Base-by-base conservation (phyloP, 2,888 invertebrate genomes). In the Ctenicera cuprea region DNA sequence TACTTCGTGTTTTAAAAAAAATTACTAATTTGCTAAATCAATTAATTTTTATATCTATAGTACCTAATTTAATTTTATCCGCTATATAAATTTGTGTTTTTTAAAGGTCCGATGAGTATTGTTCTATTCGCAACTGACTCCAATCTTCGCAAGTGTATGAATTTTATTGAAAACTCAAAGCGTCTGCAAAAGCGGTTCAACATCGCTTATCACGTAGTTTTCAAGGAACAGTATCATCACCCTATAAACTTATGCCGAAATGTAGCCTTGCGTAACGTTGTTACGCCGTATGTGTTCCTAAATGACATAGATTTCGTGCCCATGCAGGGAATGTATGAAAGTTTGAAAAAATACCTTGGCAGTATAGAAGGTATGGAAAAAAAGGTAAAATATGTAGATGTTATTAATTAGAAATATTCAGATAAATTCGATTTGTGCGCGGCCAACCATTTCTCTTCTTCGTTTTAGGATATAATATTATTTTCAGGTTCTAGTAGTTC, bases 261-360 rank as follows among this genome's bases (percentile, higher is more conserved):
- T 85, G 93, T 95, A 3, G 97, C 96, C 0, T 87, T 96, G 76
- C 90, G 92, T 64, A 92, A 96, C 84, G 93, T 94, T 45, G 91
- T 91, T 76, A 95, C 96, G 0, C 93, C 94, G 0, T 96, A 92
- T 85, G 93, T 96, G 78, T 96, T 97, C 85, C 90, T 97, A 22
- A 92, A 95, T 79, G 97, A 97, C 86, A 94, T 95, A 8, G 97
- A 97, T 87, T 97, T 97, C 84, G 89, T 97, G 54, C 96, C 97
- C 0, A 95, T 95, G 92, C 89, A 89, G 81, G 93, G 93, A 0
- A 88, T 97, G 26, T 95, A 96, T 86, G 89, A 92, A 48, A 92
- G 92, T 81, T 87, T 97, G 63, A 90, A 92, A 77, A 90, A 90
- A 83, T 89, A 91, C 76, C 80, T 80, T 26, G 70, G 71, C 4